Conservation (phyloP, 2,888 invertebrate genomes). For the Electrophaes corylata region DNA sequence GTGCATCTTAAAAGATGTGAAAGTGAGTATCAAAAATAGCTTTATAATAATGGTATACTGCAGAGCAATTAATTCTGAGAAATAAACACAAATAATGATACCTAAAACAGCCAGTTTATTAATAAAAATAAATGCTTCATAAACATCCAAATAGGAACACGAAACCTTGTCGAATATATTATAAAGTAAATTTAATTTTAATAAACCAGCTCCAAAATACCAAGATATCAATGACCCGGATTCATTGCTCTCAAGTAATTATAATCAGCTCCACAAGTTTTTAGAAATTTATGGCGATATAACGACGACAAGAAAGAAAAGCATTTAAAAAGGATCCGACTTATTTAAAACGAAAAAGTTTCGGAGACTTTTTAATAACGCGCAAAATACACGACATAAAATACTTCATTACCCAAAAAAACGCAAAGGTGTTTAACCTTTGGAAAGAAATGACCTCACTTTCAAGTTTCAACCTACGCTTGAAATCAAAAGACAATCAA, state of each 20-base stretch:
- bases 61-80: background rate
- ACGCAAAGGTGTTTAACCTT: background rate
- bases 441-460: background rate
- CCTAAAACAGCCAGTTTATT: background rate
- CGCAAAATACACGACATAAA: background rate
- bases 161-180: background rate
- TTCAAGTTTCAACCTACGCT: background rate
- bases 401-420: background rate
- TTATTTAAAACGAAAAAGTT: too few species aligned
- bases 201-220: background rate
- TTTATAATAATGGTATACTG: too few species aligned
- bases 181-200: background rate
- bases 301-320: background rate
- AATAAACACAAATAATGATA: background rate
- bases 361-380: too few species aligned
- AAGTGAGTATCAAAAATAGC: too few species aligned
- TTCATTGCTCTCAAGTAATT: background rate
- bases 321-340: too few species aligned
- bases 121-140: background rate
- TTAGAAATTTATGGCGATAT: background rate
- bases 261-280: background rate
- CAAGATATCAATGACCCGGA: background rate
- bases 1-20: too few species aligned
- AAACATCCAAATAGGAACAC: background rate
- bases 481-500: background rate